These are phyloP conservation scores for Araneus ventricosus DNA, from an alignment of 1,140 invertebrate genomes.

Conservation along the genomic window DNA sequence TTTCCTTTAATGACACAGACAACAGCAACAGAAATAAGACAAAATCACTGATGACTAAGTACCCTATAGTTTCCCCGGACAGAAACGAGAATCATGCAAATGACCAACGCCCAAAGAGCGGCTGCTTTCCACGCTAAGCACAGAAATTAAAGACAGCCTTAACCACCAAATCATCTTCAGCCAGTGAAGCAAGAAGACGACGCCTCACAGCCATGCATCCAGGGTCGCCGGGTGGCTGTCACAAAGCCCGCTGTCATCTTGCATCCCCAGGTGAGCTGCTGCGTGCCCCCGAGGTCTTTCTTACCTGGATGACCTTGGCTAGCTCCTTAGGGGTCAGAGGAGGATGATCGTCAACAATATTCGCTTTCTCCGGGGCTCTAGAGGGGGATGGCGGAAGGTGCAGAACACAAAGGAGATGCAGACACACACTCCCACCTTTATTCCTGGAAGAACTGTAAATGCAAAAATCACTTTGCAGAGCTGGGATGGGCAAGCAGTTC, in stretches of 20 bases:
- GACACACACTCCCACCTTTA: not conserved
- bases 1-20: not conserved
- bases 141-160: not conserved
- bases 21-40: not conserved
- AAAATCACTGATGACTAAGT: not conserved
- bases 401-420: not conserved
- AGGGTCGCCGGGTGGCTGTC: constrained; percentile 14
- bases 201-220: not conserved
- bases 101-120: not conserved
- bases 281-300: not conserved
- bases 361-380: not conserved
- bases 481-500: not conserved
- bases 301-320: constrained; percentile 65
- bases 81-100: not conserved
- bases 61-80: not conserved
- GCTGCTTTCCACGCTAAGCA: not conserved
- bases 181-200: not conserved
- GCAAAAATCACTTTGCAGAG: not conserved
- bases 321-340: constrained; percentile 65
- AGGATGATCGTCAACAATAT: constrained; percentile 20
- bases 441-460: not conserved
- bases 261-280: constrained; percentile 35
- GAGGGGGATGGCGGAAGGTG: not conserved
- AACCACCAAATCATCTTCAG: not conserved
- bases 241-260: constrained; percentile 32